phyloP scores from a whole-genome alignment of 1,140 invertebrate species.

The Triops cancriformis region DNA sequence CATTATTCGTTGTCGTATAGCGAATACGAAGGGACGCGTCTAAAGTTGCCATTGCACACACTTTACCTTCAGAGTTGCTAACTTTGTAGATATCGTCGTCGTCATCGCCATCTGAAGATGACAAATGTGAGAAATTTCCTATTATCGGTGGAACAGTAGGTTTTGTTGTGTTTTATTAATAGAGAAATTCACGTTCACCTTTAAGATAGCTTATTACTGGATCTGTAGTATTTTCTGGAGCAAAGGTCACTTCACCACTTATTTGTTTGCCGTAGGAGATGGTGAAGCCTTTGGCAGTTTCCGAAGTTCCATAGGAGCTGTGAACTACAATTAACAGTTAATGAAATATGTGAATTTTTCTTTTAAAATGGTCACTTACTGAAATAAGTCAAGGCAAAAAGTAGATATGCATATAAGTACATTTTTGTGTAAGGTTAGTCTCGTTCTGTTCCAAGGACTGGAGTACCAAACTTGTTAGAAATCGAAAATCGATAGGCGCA shows the following conservation, averaged over 20 bases:
- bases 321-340: not conserved
- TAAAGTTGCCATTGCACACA: constrained; percentile 25
- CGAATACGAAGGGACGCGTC: constrained; percentile 20
- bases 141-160: not conserved
- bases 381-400: not conserved
- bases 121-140: too few relatives aligned
- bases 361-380: not conserved
- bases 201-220: not conserved
- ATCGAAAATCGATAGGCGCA: not conserved
- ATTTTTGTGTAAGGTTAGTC: not conserved
- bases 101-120: not conserved
- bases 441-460: not conserved
- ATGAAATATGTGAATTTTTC: not conserved
- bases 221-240: not conserved
- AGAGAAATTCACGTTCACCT: not conserved
- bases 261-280: not conserved
- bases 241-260: not conserved
- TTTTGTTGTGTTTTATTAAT: not conserved
- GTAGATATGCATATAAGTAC: not conserved
- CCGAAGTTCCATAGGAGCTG: not conserved
- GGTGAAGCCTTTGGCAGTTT: not conserved
- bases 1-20: constrained; percentile 18
- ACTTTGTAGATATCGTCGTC: constrained; percentile 12
- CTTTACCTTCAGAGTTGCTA: constrained; percentile 20
- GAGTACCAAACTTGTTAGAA: not conserved